phyloP scores from a whole-genome alignment of 2,888 invertebrate genomes.

The Plebejus melissa region DNA sequence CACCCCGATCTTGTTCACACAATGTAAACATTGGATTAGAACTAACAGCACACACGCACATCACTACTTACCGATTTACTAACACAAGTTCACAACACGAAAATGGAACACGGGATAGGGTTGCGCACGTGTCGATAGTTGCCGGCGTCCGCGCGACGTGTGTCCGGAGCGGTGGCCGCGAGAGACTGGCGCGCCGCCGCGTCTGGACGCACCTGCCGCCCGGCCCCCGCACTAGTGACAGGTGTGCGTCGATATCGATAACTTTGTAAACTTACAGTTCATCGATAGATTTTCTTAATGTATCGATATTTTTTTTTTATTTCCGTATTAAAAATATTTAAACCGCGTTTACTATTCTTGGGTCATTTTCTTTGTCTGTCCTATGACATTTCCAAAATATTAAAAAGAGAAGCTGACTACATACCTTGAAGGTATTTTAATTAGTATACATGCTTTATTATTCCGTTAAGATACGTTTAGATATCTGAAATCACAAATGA shows the following conservation, averaged over 20 bases:
- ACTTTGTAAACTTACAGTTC: neutral
- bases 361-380: no score
- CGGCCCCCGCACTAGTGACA: conserved; percentile 64
- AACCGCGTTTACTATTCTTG: no score
- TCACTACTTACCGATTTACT: conserved; percentile 40
- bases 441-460: no score
- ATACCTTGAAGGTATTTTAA: neutral
- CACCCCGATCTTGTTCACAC: conserved; percentile 25
- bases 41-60: conserved; percentile 49
- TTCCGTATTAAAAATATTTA: no score
- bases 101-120: conserved; percentile 63
- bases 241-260: conserved; percentile 70
- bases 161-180: conserved; percentile 61
- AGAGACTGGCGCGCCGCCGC: conserved; percentile 74
- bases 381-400: neutral
- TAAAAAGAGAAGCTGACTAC: neutral
- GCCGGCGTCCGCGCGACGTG: conserved; percentile 54
- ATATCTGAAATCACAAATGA: no score
- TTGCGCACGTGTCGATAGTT: conserved; percentile 68
- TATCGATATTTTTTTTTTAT: neutral
- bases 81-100: conserved; percentile 52
- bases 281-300: neutral
- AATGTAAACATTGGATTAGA: conserved; percentile 25
- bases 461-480: no score
- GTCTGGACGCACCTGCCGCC: conserved; percentile 68